A percentile compares a stretch with the other conserved stretches of the same genome.
phyloP scores from a whole-genome alignment of 1,140 invertebrate species.

The Saccostrea glomerata region DNA sequence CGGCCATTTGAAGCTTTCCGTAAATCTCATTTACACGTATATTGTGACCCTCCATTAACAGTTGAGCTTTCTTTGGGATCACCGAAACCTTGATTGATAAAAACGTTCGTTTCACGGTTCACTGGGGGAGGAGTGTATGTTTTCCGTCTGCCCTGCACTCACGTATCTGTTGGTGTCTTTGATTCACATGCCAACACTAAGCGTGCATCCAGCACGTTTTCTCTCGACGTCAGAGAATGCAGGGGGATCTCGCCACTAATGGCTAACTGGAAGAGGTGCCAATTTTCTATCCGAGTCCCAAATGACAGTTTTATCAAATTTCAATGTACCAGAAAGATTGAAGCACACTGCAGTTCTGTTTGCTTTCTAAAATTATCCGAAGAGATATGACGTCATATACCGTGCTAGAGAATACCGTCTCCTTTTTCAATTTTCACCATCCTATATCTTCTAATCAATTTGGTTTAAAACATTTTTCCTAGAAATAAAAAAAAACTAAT shows the following conservation, averaged over 20 bases:
- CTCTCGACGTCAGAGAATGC: background rate
- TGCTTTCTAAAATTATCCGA: conserved; percentile 5
- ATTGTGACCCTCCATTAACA: conserved; percentile 26
- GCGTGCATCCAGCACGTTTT: conserved; percentile 24
- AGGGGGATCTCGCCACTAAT: background rate
- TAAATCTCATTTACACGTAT: conserved; percentile 21
- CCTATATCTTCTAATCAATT: conserved; percentile 8
- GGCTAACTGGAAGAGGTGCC: conserved; percentile 17
- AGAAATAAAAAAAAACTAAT: background rate
- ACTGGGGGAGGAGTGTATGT: background rate
- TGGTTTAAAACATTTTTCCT: background rate
- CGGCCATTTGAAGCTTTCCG: background rate
- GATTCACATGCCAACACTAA: conserved; percentile 27
- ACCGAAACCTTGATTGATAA: conserved; percentile 34
- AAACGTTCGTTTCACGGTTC: conserved; percentile 27
- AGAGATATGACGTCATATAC: conserved; percentile 3
- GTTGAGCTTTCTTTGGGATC: conserved; percentile 4
- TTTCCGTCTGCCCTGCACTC: conserved; percentile 3
- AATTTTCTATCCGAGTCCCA: conserved; percentile 17
- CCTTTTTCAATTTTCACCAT: background rate
- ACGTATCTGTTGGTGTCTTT: background rate
- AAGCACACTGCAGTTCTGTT: conserved; percentile 18
- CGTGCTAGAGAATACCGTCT: conserved; percentile 1
- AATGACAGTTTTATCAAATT: conserved; percentile 35
- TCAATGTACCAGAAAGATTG: conserved; percentile 31